Conservation (phyloP, 1,140 invertebrate species). For the Sinonovacula constricta region DNA sequence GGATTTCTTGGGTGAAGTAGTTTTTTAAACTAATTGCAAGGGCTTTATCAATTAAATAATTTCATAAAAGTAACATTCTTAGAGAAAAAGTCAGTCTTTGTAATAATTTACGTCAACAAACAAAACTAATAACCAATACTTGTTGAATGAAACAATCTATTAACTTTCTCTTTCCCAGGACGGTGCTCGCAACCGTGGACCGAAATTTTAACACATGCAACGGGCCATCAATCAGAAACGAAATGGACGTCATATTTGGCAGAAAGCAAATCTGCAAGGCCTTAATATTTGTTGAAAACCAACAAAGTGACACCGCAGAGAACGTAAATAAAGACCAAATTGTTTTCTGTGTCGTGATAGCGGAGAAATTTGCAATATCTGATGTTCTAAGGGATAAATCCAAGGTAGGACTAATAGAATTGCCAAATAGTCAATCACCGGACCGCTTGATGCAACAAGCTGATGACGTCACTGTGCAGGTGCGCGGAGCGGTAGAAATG, state of each 20-base stretch:
- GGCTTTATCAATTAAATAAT: too few relatives aligned
- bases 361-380: slow-evolving; percentile 39
- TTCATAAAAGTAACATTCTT: too few relatives aligned
- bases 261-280: slow-evolving; percentile 48
- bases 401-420: slow-evolving; percentile 44
- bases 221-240: slow-evolving; percentile 12
- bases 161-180: slow-evolving; percentile 13
- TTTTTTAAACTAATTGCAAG: too few relatives aligned
- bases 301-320: not conserved
- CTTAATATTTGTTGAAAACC: slow-evolving; percentile 44
- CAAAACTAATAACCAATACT: too few relatives aligned
- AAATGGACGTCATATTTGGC: slow-evolving; percentile 45
- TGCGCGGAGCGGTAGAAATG: slow-evolving; percentile 34
- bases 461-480: slow-evolving; percentile 48
- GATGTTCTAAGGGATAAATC: slow-evolving; percentile 42
- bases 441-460: slow-evolving; percentile 41
- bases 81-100: too few relatives aligned
- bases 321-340: slow-evolving; percentile 24
- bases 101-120: too few relatives aligned
- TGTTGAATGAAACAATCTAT: too few relatives aligned
- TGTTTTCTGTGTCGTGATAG: slow-evolving; percentile 34
- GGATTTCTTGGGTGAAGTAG: too few relatives aligned
- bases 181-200: slow-evolving; percentile 45
- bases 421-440: slow-evolving; percentile 51
- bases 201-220: slow-evolving; percentile 22